Percentiles rank a stretch among this genome's conserved stretches.
These are phyloP conservation scores for Percopsis omiscomaycus DNA, from an alignment of 2,797 vertebrate genomes.

Conservation along the genomic window DNA sequence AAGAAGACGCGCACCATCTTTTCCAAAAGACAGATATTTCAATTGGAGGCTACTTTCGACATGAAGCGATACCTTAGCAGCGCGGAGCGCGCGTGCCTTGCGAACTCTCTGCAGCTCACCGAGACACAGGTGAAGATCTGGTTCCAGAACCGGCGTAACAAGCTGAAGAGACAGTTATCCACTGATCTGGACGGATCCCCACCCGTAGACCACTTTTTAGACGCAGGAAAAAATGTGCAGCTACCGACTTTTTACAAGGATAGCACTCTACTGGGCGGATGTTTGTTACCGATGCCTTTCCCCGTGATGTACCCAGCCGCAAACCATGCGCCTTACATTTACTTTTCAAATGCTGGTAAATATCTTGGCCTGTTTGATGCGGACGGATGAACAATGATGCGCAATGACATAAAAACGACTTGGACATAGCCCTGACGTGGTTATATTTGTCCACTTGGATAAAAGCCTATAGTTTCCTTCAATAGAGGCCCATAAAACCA, in stretches of 20 bases:
- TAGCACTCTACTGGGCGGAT: conserved; percentile 77
- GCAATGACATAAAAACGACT: conserved; percentile 2
- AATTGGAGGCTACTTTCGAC: conserved; percentile 82
- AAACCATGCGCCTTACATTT: conserved; percentile 80
- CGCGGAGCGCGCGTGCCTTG: conserved; percentile 84
- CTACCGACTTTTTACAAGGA: conserved; percentile 80
- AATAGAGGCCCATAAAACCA: conserved; percentile 12
- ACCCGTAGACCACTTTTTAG: conserved; percentile 58
- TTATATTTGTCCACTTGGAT: neutral
- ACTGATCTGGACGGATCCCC: conserved; percentile 71
- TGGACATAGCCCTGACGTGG: conserved; percentile 1
- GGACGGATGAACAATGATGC: conserved; percentile 65
- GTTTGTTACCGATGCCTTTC: conserved; percentile 81
- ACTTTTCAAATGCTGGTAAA: conserved; percentile 80
- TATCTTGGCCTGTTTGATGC: conserved; percentile 81
- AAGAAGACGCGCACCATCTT: conserved; percentile 89
- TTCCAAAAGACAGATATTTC: conserved; percentile 85
- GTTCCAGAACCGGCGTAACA: conserved; percentile 84
- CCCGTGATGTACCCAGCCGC: conserved; percentile 79
- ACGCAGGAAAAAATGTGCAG: conserved; percentile 67
- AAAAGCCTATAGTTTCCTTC: conserved; percentile 24
- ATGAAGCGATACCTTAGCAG: conserved; percentile 85
- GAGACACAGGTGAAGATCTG: conserved; percentile 84
- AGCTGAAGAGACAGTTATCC: conserved; percentile 79
- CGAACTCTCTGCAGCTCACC: conserved; percentile 81